Conservation (phyloP, 1,140 invertebrate species). For the Drosophila setifemur region DNA sequence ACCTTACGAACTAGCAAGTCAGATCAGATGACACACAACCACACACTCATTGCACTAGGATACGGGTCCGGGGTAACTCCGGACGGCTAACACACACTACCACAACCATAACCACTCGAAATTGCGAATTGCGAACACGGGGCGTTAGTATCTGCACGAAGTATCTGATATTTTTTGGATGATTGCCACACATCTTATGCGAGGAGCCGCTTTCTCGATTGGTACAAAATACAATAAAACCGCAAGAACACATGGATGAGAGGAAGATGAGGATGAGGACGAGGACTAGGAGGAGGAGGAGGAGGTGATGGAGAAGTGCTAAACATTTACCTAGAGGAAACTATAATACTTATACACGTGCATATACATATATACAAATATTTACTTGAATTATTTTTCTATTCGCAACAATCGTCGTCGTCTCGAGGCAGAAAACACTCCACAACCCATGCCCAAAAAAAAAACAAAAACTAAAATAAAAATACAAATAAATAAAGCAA, state of each 20-base stretch:
- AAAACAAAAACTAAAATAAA: not conserved
- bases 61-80: constrained; percentile 39
- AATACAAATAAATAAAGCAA: constrained; percentile 22
- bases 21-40: constrained; percentile 1
- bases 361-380: constrained; percentile 64
- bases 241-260: constrained; percentile 11
- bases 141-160: constrained; percentile 37
- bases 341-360: constrained; percentile 71
- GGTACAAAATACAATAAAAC: constrained; percentile 77
- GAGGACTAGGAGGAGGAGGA: too few relatives aligned
- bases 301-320: too few relatives aligned
- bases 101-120: constrained; percentile 37
- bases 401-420: constrained; percentile 62
- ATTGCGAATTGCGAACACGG: constrained; percentile 60
- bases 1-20: constrained; percentile 51
- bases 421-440: constrained; percentile 24
- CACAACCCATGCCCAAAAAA: constrained; percentile 5
- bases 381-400: constrained; percentile 80
- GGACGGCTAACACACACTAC: constrained; percentile 25
- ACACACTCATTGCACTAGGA: constrained; percentile 40
- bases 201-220: constrained; percentile 30
- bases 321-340: constrained; percentile 68
- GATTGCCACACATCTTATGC: constrained; percentile 22
- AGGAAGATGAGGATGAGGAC: too few relatives aligned
- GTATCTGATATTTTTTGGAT: constrained; percentile 37